These are phyloP conservation scores for Rhinolophus ferrumequinum DNA, from an alignment of 2,113 vertebrate genomes.

Conservation along the genomic window DNA sequence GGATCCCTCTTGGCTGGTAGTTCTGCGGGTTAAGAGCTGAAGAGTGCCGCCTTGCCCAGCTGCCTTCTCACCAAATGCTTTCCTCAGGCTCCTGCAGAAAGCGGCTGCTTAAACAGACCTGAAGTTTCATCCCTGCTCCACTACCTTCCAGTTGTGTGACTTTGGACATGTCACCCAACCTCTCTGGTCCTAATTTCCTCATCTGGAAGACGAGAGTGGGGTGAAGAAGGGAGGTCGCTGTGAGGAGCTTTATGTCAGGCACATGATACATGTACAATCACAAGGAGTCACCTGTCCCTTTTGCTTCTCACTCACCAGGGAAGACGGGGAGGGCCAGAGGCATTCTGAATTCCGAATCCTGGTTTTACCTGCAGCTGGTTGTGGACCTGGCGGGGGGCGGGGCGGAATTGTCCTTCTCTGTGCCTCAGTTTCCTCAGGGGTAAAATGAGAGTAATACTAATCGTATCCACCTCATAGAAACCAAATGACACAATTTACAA, in stretches of 20 bases:
- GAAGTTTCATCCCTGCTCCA: neutral
- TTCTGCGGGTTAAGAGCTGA: neutral
- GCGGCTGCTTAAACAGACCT: neutral
- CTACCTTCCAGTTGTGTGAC: neutral
- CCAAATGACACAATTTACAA: neutral
- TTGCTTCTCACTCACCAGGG: fast-evolving
- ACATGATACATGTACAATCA: neutral
- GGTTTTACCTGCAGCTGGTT: neutral
- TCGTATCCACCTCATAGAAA: too few relatives aligned
- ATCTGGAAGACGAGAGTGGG: neutral
- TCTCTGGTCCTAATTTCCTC: neutral
- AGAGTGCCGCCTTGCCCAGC: fast-evolving
- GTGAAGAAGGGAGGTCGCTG: neutral
- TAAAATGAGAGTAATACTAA: neutral
- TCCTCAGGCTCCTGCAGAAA: neutral
- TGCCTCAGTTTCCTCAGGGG: neutral
- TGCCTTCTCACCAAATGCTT: neutral
- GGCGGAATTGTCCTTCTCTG: neutral
- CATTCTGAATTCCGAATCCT: too few relatives aligned
- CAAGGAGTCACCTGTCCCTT: neutral
- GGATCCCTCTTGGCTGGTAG: neutral
- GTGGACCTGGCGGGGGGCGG: neutral
- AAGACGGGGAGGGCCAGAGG: too few relatives aligned
- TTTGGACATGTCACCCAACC: neutral
- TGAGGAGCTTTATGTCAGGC: neutral